Base-by-base conservation (phyloP, 1,140 invertebrate species). In the Meloidogyne floridensis region DNA sequence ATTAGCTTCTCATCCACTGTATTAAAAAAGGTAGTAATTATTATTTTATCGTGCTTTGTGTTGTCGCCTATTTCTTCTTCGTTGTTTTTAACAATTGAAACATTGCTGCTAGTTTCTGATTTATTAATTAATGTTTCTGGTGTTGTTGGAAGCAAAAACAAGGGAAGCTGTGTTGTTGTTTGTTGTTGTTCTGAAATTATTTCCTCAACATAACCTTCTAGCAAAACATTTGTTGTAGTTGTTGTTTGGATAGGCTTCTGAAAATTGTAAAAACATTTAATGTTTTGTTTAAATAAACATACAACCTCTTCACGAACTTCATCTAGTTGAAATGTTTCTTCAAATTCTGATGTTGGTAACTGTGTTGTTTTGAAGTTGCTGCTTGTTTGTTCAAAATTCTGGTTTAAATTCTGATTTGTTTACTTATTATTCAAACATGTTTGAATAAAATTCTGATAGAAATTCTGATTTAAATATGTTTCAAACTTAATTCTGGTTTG, bases 351-450 rank as follows among this genome's bases (percentile, higher is more conserved):
- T 15, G 15, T 15, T 59, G 56, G 15, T 59, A 59, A 65, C 10
- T 5, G 5, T n/a, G 59, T 65, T 65, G n/a, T 4, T n/a, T n/a
- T 15, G 56, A 13, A 59, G 15, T 13, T 59, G 32, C 13, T 59
- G 59, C 5, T 65, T 65, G 59, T 65, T 65, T 65, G 59, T 65
- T 65, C 59, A 65, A 65, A 65, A 65, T 65, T 65, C 59, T 65
- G 59, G 10, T 65, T 65, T 65, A 65, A 65, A 65, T 13, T 18
- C 47, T 47, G 7, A n/a, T 6, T 65, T 65, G 8, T 54, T 54
- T 65, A 5, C 4, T 65, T 65, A 47, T 6, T 47, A 47, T 47
- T 59, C 1, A 4, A n/a, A n/a, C 15, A n/a, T 65, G 59, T 65
- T 65, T 65, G 6, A n/a, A n/a, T 65, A n/a, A 65, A 65, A 65